Evolutionary conservation across 1,140 invertebrate genomes (phyloP).

Genomic region (Lethrus apterus): DNA sequence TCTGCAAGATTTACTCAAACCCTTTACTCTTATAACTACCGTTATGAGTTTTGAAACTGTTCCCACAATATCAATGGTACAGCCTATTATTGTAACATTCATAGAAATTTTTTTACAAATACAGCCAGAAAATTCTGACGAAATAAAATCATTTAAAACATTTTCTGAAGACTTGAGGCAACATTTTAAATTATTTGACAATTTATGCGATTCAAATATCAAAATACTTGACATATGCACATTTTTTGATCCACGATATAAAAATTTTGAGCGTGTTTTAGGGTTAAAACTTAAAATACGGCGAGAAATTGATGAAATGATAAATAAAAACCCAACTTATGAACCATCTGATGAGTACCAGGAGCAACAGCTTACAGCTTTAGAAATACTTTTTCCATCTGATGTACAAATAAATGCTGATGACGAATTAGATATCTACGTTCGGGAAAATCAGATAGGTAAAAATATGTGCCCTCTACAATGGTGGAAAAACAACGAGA

Average conservation of each 20-base stretch:
- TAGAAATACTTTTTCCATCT: too few relatives aligned
- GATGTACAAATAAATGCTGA: too few relatives aligned
- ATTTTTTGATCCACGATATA: constrained; percentile 1
- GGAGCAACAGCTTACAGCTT: too few relatives aligned
- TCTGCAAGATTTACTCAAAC: constrained; percentile 13
- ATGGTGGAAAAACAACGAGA: constrained; percentile 17
- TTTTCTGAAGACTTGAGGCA: too few relatives aligned
- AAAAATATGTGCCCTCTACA: constrained; percentile 4
- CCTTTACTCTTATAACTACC: constrained; percentile 17
- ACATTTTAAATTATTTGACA: too few relatives aligned
- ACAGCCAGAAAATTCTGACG: too few relatives aligned
- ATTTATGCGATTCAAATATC: too few relatives aligned
- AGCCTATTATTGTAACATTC: constrained; percentile 1
- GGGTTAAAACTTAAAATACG: neutral
- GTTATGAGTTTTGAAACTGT: neutral
- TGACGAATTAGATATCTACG: neutral
- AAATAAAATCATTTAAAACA: too few relatives aligned
- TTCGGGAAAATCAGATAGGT: neutral
- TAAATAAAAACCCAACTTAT: too few relatives aligned
- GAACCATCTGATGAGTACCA: too few relatives aligned
- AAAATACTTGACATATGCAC: neutral
- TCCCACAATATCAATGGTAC: neutral
- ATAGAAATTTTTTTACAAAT: constrained; percentile 3
- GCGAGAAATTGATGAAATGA: neutral
- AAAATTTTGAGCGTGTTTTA: neutral